Conservation (phyloP, 2,797 vertebrate genomes). For the Chaunax sp. region DNA sequence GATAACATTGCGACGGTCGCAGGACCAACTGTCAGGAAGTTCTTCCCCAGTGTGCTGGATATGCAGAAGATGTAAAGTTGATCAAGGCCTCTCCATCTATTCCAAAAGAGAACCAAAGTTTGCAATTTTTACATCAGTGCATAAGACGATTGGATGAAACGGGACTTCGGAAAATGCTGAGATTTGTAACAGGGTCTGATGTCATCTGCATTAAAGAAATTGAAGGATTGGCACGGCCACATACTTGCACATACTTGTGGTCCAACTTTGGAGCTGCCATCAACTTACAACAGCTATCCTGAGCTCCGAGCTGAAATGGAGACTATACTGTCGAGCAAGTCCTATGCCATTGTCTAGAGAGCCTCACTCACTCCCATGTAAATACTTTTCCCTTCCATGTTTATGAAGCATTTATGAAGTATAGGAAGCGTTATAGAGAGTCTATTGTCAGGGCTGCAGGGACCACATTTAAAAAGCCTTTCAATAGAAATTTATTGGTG, state of each 20-base stretch:
- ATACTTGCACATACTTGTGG: conserved; percentile 44
- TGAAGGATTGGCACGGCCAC: conserved; percentile 28
- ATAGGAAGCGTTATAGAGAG: too few relatives aligned
- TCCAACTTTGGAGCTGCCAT: conserved; percentile 44
- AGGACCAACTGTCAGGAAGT: conserved; percentile 5
- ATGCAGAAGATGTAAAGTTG: conserved; percentile 41
- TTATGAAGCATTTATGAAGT: too few relatives aligned
- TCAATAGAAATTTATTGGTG: too few relatives aligned
- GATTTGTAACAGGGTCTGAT: conserved; percentile 33
- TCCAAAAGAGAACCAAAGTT: conserved; percentile 28
- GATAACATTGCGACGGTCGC: conserved; percentile 41
- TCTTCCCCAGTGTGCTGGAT: conserved; percentile 22
- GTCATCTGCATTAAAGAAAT: conserved; percentile 45
- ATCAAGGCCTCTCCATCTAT: conserved; percentile 24
- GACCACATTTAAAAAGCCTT: too few relatives aligned
- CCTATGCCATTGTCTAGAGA: neutral
- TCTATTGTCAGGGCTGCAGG: too few relatives aligned
- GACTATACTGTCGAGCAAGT: conserved; percentile 25
- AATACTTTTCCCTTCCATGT: neutral
- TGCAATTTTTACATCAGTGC: conserved; percentile 46
- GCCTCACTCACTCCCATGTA: neutral
- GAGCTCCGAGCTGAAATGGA: conserved; percentile 49
- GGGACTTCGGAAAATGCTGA: conserved; percentile 40
- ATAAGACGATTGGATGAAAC: conserved; percentile 42
- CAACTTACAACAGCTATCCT: conserved; percentile 38